phyloP scores from a whole-genome alignment of 2,113 vertebrate genomes.

The Chiloscyllium plagiosum region DNA sequence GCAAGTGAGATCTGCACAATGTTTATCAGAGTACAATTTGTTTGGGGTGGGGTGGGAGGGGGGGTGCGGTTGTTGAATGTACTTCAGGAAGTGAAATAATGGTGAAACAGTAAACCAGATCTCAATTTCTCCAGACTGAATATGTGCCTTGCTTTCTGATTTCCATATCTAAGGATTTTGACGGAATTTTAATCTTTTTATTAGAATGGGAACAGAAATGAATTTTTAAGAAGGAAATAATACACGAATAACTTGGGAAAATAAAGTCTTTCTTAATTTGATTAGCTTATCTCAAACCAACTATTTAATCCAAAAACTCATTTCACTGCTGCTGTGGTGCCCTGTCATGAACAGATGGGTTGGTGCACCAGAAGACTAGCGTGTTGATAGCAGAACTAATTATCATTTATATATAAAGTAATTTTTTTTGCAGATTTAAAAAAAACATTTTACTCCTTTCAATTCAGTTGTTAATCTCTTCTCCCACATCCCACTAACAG shows the following conservation, averaged over 20 bases:
- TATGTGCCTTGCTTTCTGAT: background rate
- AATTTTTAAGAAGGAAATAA: slow-evolving; percentile 11
- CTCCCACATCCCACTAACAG: background rate
- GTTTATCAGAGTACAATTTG: background rate
- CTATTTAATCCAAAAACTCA: background rate
- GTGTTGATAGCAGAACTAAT: background rate
- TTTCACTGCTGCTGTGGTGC: background rate
- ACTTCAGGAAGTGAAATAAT: background rate
- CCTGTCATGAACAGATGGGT: background rate
- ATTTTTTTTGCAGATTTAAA: background rate
- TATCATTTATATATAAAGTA: background rate
- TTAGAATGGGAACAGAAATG: background rate
- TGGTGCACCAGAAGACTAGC: background rate
- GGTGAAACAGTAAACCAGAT: background rate
- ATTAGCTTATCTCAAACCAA: background rate
- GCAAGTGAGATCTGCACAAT: background rate
- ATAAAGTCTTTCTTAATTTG: slow-evolving; percentile 9
- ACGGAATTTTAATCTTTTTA: background rate
- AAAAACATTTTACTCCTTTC: background rate
- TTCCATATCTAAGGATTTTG: background rate
- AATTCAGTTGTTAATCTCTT: background rate
- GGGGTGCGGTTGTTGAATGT: background rate
- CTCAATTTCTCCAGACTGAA: background rate
- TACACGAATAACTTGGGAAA: slow-evolving; percentile 1
- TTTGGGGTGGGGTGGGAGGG: background rate